phyloP scores from a whole-genome alignment of 1,140 invertebrate genomes.

The Acromyrmex charruanus region DNA sequence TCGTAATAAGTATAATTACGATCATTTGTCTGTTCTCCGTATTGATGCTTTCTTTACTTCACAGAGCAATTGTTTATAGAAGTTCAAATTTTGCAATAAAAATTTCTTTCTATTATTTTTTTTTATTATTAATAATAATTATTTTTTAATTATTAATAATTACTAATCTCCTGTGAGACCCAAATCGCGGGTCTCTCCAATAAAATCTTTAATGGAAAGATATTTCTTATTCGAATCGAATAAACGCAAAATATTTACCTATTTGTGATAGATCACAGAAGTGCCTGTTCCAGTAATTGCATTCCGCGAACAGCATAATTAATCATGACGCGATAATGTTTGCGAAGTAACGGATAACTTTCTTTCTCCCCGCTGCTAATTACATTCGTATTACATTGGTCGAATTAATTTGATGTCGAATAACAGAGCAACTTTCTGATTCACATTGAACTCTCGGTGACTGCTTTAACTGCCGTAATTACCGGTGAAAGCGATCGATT shows the following conservation, averaged over 20 bases:
- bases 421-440: conserved; percentile 60
- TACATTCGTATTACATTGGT: conserved; percentile 38
- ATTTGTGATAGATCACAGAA: conserved; percentile 23
- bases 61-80: not conserved
- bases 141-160: not conserved
- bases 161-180: not conserved
- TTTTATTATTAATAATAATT: not conserved
- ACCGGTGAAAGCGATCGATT: conserved; percentile 64
- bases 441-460: conserved; percentile 48
- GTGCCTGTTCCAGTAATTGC: conserved; percentile 38
- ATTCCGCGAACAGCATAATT: conserved; percentile 43
- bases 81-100: not conserved
- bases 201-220: not conserved
- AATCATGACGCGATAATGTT: conserved; percentile 40
- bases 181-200: too few species aligned
- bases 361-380: conserved; percentile 61
- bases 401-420: conserved; percentile 52
- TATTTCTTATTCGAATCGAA: conserved; percentile 16
- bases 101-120: not conserved
- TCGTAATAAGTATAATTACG: conserved; percentile 84
- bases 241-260: conserved; percentile 31
- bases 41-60: conserved; percentile 56
- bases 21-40: conserved; percentile 73
- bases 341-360: conserved; percentile 50
- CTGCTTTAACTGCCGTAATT: conserved; percentile 61